Conservation (phyloP, 2,888 invertebrate species). For the Lamproptera curius region DNA sequence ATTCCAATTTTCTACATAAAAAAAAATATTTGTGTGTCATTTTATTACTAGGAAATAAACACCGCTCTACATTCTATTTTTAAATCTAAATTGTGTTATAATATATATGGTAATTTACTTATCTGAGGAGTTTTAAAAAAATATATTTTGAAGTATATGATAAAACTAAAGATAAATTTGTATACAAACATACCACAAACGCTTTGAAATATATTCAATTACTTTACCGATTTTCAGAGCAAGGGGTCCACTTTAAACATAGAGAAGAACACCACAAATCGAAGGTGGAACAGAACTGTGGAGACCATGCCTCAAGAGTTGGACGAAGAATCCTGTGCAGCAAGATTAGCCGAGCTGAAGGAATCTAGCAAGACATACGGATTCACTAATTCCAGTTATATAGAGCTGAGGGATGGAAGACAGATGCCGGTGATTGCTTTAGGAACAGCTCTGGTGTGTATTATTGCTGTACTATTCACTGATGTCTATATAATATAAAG, state of each 20-base stretch:
- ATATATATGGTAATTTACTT: no score
- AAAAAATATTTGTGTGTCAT: no score
- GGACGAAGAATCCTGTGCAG: conserved; percentile 32
- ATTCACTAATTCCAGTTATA: conserved; percentile 31
- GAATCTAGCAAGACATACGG: conserved; percentile 40
- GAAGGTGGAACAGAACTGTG: conserved; percentile 4
- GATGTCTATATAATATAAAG: no score
- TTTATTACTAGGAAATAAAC: no score
- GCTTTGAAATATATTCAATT: neutral
- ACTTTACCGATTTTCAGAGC: conserved; percentile 31
- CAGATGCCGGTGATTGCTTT: conserved; percentile 50
- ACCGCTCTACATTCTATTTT: no score
- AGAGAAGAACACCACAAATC: conserved; percentile 12
- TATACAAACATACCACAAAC: neutral
- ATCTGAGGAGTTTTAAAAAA: no score
- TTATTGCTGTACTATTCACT: no score
- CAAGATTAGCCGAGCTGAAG: conserved; percentile 39
- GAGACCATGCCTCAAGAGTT: neutral
- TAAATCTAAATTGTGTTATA: no score
- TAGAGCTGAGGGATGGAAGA: conserved; percentile 39
- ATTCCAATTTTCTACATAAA: no score
- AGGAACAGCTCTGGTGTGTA: conserved; percentile 59
- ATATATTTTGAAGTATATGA: no score
- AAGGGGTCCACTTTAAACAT: conserved; percentile 31
- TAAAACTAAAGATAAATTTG: neutral